Evolutionary conservation across 2,113 vertebrate species (phyloP).

Genomic region (Sapayoa aenigma): DNA sequence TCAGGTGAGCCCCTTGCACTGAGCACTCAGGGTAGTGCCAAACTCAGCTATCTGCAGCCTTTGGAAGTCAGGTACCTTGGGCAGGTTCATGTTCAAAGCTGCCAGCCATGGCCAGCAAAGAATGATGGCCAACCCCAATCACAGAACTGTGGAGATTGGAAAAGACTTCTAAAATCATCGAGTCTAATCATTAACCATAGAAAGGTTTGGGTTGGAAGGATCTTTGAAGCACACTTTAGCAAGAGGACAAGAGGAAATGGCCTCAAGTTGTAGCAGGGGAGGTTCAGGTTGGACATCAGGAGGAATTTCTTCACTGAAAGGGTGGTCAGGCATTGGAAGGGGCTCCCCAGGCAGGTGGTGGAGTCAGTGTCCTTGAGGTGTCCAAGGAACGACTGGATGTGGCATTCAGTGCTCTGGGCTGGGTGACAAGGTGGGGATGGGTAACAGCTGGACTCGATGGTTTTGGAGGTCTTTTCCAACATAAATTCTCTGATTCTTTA

Average conservation of each 20-base stretch:
- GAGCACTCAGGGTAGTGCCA: neutral
- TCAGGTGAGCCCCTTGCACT: neutral
- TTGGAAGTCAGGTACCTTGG: neutral
- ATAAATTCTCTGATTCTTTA: neutral
- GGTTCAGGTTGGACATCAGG: neutral
- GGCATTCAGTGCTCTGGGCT: neutral
- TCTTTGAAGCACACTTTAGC: neutral
- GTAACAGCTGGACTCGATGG: neutral
- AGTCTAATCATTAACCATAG: accelerated
- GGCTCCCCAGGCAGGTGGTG: neutral
- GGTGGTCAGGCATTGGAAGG: neutral
- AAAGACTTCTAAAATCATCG: neutral
- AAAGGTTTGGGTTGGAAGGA: neutral
- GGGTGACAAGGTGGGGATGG: neutral
- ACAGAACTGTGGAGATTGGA: neutral
- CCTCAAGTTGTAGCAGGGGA: neutral
- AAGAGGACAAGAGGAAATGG: neutral
- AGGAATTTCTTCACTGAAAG: neutral
- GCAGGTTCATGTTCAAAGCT: neutral
- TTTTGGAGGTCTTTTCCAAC: neutral
- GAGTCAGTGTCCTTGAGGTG: neutral
- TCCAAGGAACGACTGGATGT: neutral
- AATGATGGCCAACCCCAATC: neutral
- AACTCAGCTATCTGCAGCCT: neutral
- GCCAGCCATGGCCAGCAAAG: neutral